These are phyloP conservation scores for Clunio marinus DNA, from an alignment of 2,888 invertebrate genomes.

Conservation along the genomic window DNA sequence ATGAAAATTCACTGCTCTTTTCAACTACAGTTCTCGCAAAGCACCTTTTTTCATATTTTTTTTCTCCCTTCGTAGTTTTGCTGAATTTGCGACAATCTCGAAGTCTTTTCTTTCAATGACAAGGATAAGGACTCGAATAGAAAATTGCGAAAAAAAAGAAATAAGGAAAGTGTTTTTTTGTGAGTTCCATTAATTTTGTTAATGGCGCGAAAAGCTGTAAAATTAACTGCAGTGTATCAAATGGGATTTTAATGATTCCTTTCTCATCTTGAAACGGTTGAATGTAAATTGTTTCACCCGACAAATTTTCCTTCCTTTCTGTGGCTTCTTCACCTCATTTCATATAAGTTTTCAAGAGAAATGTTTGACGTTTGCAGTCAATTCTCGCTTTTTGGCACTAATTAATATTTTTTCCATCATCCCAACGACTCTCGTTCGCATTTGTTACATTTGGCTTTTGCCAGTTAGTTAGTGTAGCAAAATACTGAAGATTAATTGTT, in stretches of 20 bases:
- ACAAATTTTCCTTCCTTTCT: background rate
- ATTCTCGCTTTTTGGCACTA: background rate
- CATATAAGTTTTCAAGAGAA: background rate
- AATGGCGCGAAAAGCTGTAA: constrained; percentile 5
- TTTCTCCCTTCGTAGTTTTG: too few relatives aligned
- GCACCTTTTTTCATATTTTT: too few relatives aligned
- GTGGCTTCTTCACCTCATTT: constrained; percentile 30
- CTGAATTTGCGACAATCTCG: too few relatives aligned
- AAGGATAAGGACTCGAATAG: too few relatives aligned
- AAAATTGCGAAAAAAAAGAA: too few relatives aligned
- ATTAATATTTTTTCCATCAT: constrained; percentile 11
- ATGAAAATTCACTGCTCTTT: constrained; percentile 26
- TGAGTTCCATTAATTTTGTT: background rate
- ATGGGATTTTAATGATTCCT: constrained; percentile 33
- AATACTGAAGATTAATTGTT: constrained; percentile 36
- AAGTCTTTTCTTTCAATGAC: too few relatives aligned
- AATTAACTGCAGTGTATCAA: background rate
- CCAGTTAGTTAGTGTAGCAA: background rate
- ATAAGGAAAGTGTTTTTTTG: too few relatives aligned
- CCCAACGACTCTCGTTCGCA: constrained; percentile 6
- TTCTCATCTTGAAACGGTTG: too few relatives aligned
- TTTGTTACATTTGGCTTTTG: background rate
- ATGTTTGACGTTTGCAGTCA: background rate
- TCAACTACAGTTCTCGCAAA: too few relatives aligned
- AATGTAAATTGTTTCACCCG: constrained; percentile 14